Conservation (phyloP, 1,140 invertebrate genomes). For the Drosophila trapezifrons region DNA sequence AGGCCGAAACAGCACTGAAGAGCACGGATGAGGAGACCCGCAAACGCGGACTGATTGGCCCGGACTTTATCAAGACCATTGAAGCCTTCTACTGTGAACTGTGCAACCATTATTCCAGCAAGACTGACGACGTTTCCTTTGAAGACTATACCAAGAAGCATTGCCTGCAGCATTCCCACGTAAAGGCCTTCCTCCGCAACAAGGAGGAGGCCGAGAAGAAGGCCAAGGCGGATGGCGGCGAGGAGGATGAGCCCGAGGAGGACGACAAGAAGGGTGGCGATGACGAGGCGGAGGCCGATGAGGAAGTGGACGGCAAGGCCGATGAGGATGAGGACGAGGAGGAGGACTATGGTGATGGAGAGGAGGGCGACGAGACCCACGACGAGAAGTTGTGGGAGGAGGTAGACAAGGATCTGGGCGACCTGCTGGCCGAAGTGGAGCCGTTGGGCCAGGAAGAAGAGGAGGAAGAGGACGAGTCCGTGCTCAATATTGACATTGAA, state of each 20-base stretch:
- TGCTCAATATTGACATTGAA: constrained; percentile 85
- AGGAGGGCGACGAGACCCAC: constrained; percentile 85
- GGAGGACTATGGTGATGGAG: constrained; percentile 55
- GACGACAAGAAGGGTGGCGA: constrained; percentile 38
- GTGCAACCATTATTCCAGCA: constrained; percentile 89
- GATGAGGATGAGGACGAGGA: constrained; percentile 60
- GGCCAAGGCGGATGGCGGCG: constrained; percentile 63
- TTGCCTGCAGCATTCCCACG: constrained; percentile 88
- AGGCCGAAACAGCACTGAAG: constrained; percentile 84
- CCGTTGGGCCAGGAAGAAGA: constrained; percentile 87
- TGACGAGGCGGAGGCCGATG: constrained; percentile 51
- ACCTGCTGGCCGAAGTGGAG: constrained; percentile 88
- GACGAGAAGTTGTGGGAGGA: constrained; percentile 90
- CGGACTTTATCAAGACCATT: constrained; percentile 90
- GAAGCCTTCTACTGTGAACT: constrained; percentile 90
- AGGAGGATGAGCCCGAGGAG: constrained; percentile 49
- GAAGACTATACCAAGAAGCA: constrained; percentile 88
- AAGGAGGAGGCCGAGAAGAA: constrained; percentile 89
- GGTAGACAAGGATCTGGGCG: constrained; percentile 90
- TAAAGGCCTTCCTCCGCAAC: constrained; percentile 89
- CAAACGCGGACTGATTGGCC: constrained; percentile 90
- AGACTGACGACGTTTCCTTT: constrained; percentile 85
- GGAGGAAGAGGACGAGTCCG: constrained; percentile 89
- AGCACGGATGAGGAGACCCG: constrained; percentile 88
- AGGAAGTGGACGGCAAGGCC: constrained; percentile 85